Percentiles rank a stretch among this genome's conserved stretches.
Evolutionary conservation across 2,113 vertebrate genomes (phyloP).

Genomic region (Muntiacus muntjak): DNA sequence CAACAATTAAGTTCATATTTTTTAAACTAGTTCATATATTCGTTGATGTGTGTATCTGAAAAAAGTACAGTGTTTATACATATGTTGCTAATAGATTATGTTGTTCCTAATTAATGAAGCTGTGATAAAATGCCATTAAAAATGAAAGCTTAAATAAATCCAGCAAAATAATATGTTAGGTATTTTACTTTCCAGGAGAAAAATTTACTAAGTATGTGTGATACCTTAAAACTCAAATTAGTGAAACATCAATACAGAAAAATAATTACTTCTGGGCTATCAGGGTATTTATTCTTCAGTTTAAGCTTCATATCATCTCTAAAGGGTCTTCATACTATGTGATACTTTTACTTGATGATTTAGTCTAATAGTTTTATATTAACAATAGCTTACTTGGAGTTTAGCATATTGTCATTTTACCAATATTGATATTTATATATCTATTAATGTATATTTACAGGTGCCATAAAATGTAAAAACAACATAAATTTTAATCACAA

Average conservation of each 20-base stretch:
- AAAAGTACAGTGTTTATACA: neutral
- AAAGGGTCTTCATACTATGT: neutral
- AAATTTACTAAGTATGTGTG: neutral
- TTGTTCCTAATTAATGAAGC: conserved; percentile 41
- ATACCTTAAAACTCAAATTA: neutral
- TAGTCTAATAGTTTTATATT: conserved; percentile 45
- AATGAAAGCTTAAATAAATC: conserved; percentile 5
- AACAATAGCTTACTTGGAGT: neutral
- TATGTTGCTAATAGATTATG: conserved; percentile 26
- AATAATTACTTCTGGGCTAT: conserved; percentile 54
- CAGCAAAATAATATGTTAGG: neutral
- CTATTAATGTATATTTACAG: neutral
- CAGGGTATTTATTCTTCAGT: conserved; percentile 36
- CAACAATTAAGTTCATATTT: conserved; percentile 1
- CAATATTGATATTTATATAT: neutral
- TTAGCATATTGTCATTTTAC: neutral
- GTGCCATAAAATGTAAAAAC: neutral
- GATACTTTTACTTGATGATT: neutral
- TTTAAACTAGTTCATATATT: conserved; percentile 50
- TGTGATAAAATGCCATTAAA: neutral
- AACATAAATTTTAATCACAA: neutral
- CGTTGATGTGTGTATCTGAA: conserved; percentile 21
- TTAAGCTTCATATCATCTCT: neutral
- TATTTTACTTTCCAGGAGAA: neutral
- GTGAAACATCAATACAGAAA: neutral